Evolutionary conservation across 2,797 vertebrate genomes (phyloP), one percentile per base, ranked within the genome.

Genomic region (Tapirus indicus): DNA sequence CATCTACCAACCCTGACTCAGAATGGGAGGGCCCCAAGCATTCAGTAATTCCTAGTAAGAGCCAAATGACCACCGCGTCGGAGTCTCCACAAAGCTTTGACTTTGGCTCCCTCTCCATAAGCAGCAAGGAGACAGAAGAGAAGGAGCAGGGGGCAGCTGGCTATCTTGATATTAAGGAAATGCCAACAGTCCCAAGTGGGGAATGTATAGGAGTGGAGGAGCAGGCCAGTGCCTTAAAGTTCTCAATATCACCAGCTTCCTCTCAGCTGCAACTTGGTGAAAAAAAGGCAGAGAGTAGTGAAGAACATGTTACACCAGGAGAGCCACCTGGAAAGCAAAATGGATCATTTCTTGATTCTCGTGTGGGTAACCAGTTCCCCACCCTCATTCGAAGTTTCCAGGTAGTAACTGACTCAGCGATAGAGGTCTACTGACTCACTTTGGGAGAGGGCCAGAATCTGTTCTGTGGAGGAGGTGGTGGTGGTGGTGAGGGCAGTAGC

Each of bases 361-460:
- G 17, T 74, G 97, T 96, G 97, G 92, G 91, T 97, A 60, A 93
- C 3, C 94, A 96, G 96, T 98, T 98, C 96, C 98, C 98, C 1
- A 97, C 86, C 71, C 77, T 99, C 98, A 99, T 99, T 98, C 98
- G 98, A 98, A 99, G 99, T 98, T 99, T 99, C 98, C 99, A 99
- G 99, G 99, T 99, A 99, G 99, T 97, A 95, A 95, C 96, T 82
- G n/a, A 62, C 27, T 64, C 35, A 47, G 1, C 27, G 49, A 66
- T 91, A 91, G 62, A 98, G 96, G 71, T 91, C 94, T 97, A 66
- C 94, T 35, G 13, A 95, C 96, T 97, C 91, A 86, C 90, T 91
- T 66, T 97, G 97, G 98, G 92, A 96, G 92, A 92, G 85, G 97
- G 97, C 90, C 49, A 47, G 38, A 87, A 69, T 95, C 95, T 93